Evolutionary conservation across 2,888 invertebrate genomes (phyloP).

Genomic region (Megamerina dolium): DNA sequence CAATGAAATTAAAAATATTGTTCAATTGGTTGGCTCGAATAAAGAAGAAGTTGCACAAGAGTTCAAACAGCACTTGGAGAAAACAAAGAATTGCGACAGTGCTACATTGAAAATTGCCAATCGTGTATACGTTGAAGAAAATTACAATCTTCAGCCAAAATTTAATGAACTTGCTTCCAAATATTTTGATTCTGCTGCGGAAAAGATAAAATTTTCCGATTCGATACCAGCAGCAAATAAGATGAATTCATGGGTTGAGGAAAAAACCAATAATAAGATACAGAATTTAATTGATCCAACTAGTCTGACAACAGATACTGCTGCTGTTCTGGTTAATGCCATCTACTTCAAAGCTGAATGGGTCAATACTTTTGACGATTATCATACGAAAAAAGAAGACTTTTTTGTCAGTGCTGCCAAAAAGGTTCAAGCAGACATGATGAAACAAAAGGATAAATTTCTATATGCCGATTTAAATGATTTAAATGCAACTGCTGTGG

Average conservation of each 20-base stretch:
- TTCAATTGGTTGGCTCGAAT: too few relatives aligned
- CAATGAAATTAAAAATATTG: too few relatives aligned
- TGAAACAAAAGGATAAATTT: too few relatives aligned
- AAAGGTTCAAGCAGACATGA: constrained; percentile 57
- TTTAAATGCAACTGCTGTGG: too few relatives aligned
- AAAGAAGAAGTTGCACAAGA: too few relatives aligned
- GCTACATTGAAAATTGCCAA: constrained; percentile 56
- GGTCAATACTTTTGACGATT: constrained; percentile 58
- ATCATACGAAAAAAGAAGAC: constrained; percentile 53
- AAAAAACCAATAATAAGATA: too few relatives aligned
- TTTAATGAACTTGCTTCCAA: constrained; percentile 56
- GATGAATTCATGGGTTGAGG: constrained; percentile 82
- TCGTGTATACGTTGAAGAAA: constrained; percentile 59
- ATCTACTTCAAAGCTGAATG: too few relatives aligned
- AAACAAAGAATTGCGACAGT: too few relatives aligned
- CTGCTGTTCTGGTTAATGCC: constrained; percentile 67
- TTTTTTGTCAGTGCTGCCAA: constrained; percentile 58
- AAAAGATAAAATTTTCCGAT: constrained; percentile 58
- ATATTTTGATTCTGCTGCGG: constrained; percentile 58
- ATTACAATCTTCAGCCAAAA: constrained; percentile 52
- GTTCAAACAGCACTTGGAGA: too few relatives aligned
- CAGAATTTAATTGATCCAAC: constrained; percentile 55
- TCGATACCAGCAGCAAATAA: constrained; percentile 49
- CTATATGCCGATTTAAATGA: too few relatives aligned
- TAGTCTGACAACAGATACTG: constrained; percentile 56